Base-by-base conservation (phyloP, 2,888 invertebrate species). In the Metopia argyrocephala region DNA sequence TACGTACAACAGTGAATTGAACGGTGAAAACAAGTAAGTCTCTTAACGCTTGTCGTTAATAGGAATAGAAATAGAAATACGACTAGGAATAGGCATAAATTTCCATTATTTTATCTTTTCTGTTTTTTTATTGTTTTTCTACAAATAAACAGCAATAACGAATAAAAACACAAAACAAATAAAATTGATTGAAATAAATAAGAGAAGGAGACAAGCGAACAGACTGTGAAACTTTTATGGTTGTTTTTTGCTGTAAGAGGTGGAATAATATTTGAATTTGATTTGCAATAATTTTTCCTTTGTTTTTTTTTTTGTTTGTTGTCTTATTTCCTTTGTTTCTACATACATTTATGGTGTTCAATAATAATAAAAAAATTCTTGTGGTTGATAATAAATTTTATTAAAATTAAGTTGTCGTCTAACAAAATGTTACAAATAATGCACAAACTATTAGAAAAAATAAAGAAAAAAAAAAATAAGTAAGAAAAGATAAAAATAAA, bases 401-500 rank as follows among this genome's bases (percentile, higher is more conserved):
- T 81, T 75, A 78, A 78, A 75, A 78, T 81, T 70, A 78, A 78
- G 78, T 81, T 81, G 81, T 81, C 78, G 65, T 57, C 54, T 61
- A 75, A 70, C 61, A 61, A 73, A 78, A 38, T 68, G 66, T 38
- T 57, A 50, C 54, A 38, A 38, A 38, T 38, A 38, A 15, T 38
- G 59, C 45, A 27, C 7, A 56, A 2, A 31, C 9, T 12, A 31
- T n/a, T n/a, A n/a, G n/a, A n/a, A n/a, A n/a, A n/a, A n/a, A n/a
- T n/a, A n/a, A n/a, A n/a, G 12, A 45, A 23, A 31, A 31, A 18
- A 52, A 27, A 45, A 48, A 18, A 59, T 20, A 46, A 18, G 38
- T 9, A 38, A 0, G 25, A 52, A n/a, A 15, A 31, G 12, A 31
- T 21, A 7, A 59, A 45, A 1, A 2, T 5, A 31, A 54, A 25